A percentile compares a stretch with the other conserved stretches of the same genome.
Evolutionary conservation across 2,888 invertebrate genomes (phyloP).

Genomic region (Hemicrepidius hirtus): DNA sequence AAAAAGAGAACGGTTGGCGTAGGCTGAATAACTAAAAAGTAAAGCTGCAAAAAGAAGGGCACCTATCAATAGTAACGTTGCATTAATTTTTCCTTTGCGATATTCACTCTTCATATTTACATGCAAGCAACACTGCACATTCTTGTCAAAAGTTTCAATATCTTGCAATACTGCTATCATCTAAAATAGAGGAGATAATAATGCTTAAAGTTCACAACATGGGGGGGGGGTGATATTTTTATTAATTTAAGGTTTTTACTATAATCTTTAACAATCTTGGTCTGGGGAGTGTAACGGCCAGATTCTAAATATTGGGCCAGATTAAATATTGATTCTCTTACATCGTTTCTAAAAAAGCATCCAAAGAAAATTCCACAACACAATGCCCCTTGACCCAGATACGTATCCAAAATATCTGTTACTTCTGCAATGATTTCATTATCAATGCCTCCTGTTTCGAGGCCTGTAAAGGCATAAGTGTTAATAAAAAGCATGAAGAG

Average conservation of each 20-base stretch:
- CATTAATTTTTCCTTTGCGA: neutral
- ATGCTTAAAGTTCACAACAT: neutral
- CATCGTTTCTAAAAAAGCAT: slow-evolving; percentile 6
- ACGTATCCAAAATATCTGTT: neutral
- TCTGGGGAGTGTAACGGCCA: too few relatives aligned
- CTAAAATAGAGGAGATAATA: neutral
- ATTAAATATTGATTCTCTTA: too few relatives aligned
- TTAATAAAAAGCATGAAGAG: neutral
- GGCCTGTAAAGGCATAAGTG: neutral
- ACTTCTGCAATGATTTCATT: neutral
- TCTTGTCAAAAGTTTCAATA: neutral
- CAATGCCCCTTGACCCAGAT: neutral
- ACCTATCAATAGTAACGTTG: too few relatives aligned
- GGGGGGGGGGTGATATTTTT: too few relatives aligned
- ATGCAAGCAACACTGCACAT: neutral
- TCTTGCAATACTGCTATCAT: neutral
- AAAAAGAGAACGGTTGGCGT: neutral
- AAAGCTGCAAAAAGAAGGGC: neutral
- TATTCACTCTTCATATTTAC: neutral
- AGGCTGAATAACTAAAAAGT: neutral
- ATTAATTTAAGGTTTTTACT: too few relatives aligned
- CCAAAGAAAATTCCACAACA: slow-evolving; percentile 14
- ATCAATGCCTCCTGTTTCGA: neutral
- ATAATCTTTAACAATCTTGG: too few relatives aligned
- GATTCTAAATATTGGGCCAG: too few relatives aligned